Base-by-base conservation (phyloP, 1,140 invertebrate species). In the Paraescarpia echinospica region DNA sequence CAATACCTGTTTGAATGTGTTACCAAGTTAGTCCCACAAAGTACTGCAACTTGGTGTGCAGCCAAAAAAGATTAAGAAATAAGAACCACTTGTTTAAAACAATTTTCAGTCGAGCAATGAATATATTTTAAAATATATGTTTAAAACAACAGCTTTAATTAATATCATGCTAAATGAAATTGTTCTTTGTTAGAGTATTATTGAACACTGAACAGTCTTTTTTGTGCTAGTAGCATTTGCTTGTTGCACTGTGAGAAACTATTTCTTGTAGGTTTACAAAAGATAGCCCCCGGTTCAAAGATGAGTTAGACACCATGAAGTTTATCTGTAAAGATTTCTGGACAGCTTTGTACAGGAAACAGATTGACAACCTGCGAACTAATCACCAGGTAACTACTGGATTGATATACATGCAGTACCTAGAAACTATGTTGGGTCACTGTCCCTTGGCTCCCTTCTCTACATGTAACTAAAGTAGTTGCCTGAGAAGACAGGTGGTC, bases 261-360 rank as follows among this genome's bases (percentile, higher is more conserved):
- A 88, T 89, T 90, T 92, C 88, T 77, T 93, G 94, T 94, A 96
- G 98, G 94, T 96, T 99, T 91, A 99, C 98, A 0, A 97, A 98
- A 96, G 99, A 99, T 95, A 98, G 98, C 96, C 97, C 98, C 4
- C 96, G 99, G 92, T 99, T 99, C 95, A 99, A 99, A 96, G 98
- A 99, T 96, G 99, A 99, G 96, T 95, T 99, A 51, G 99, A 99
- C 94, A 99, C 98, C 34, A 98, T 99, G 96, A 99, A 99, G 96
- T 99, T 99, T 94, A 98, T 99, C 89, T 99, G 99, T 95, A 99
- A 99, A 94, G 99, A 99, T 95, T 99, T 99, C 95, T 99, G 99
- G 99, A 98, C 97, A 34, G 97, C 98, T 41, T 97, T 99, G 34
- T 99, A 99, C 96, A 99, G 99, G 94, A 99, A 99, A 96, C 99